Conservation (phyloP, 2,888 invertebrate genomes). For the Neoitamus cyanurus region DNA sequence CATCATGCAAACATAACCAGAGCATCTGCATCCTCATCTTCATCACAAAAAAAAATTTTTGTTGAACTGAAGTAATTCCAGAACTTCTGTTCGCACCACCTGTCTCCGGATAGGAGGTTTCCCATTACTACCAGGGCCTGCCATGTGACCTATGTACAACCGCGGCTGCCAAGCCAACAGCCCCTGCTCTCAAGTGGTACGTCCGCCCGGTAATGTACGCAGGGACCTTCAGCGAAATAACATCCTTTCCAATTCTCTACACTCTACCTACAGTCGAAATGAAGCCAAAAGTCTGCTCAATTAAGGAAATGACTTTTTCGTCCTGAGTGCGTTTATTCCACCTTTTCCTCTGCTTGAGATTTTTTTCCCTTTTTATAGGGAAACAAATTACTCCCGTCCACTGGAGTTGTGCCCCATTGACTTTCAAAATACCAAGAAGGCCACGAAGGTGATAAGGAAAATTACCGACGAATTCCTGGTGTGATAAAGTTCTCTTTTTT, state of each 20-base stretch:
- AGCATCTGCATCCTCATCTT: slow-evolving; percentile 49
- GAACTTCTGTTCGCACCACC: slow-evolving; percentile 30
- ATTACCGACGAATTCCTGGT: slow-evolving; percentile 4
- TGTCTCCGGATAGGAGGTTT: background rate
- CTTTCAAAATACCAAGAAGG: background rate
- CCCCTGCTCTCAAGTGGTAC: background rate
- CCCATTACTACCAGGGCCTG: background rate
- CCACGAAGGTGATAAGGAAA: slow-evolving; percentile 19
- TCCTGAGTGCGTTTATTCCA: background rate
- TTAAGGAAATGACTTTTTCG: slow-evolving; percentile 9
- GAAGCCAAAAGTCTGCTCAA: background rate
- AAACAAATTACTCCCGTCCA: background rate
- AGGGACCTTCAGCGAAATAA: background rate
- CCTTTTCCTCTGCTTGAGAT: background rate
- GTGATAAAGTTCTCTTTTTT: background rate
- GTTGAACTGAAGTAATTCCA: background rate
- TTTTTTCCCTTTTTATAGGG: background rate
- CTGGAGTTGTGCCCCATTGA: background rate
- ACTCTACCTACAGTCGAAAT: background rate
- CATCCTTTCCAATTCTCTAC: slow-evolving; percentile 33
- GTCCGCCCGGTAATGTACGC: background rate
- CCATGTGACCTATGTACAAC: background rate
- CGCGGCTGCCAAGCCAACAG: background rate
- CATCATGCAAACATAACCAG: background rate
- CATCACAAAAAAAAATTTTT: slow-evolving; percentile 17